A percentile compares a stretch with the other conserved stretches of the same genome.
phyloP scores from a whole-genome alignment of 2,888 invertebrate genomes.

The Drosophila pseudotalamancana region DNA sequence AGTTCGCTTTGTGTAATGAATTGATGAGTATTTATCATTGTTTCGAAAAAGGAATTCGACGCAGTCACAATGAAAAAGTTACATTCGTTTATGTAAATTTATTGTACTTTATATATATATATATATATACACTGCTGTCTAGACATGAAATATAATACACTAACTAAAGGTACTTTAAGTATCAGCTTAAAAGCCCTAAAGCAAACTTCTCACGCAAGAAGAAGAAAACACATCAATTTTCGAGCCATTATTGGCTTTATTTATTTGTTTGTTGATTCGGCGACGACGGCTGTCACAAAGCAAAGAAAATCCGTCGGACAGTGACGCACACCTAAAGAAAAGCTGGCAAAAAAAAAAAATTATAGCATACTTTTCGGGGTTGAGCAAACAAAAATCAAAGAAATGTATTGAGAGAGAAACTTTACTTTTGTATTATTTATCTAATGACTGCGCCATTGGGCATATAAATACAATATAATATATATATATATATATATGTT shows the following conservation, averaged over 20 bases:
- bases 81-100: no score
- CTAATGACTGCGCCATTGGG: conserved; percentile 49
- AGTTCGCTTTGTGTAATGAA: neutral
- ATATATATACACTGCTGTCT: neutral
- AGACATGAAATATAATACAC: neutral
- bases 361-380: conserved; percentile 42
- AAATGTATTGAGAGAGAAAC: conserved; percentile 24
- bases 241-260: conserved; percentile 71
- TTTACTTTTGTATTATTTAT: conserved; percentile 73
- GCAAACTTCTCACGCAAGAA: conserved; percentile 13
- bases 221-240: conserved; percentile 59
- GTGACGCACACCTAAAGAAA: conserved; percentile 18
- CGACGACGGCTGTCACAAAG: conserved; percentile 24
- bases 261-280: conserved; percentile 62
- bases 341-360: conserved; percentile 18
- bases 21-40: no score
- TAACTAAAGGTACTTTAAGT: neutral
- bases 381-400: conserved; percentile 34
- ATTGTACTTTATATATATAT: no score
- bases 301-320: conserved; percentile 23
- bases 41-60: no score
- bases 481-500: no score
- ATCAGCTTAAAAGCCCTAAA: conserved; percentile 12
- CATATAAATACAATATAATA: conserved; percentile 43
- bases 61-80: no score